phyloP scores from a whole-genome alignment of 2,113 vertebrate species.

The Rhynchomys soricoides region DNA sequence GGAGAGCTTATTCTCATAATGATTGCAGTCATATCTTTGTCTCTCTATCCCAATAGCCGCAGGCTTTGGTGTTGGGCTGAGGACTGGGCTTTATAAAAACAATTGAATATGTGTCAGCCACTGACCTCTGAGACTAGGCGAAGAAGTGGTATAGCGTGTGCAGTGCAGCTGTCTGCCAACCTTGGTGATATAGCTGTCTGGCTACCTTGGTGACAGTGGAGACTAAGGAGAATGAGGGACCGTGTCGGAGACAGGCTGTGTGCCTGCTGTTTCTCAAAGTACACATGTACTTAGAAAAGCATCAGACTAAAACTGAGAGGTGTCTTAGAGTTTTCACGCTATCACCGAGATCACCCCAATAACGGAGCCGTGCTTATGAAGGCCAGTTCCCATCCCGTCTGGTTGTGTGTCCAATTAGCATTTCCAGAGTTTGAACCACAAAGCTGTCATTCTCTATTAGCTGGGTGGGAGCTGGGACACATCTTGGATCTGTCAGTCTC shows the following conservation, averaged over 20 bases:
- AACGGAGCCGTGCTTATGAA: slow-evolving; percentile 68
- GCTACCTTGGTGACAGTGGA: background rate
- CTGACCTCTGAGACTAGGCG: background rate
- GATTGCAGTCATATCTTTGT: background rate
- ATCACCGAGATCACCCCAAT: slow-evolving; percentile 61
- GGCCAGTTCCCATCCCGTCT: slow-evolving; percentile 24
- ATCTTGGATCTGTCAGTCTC: slow-evolving; percentile 40
- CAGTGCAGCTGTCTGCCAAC: background rate
- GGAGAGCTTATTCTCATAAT: background rate
- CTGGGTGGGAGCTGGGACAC: slow-evolving; percentile 30
- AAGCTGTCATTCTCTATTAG: slow-evolving; percentile 60
- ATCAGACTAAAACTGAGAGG: slow-evolving; percentile 41
- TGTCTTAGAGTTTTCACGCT: slow-evolving; percentile 54
- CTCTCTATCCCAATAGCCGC: background rate
- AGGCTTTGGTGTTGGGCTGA: background rate
- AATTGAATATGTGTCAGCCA: background rate
- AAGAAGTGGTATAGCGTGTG: background rate
- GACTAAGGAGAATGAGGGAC: background rate
- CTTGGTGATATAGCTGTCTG: no score
- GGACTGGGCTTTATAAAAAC: background rate
- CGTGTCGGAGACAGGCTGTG: background rate
- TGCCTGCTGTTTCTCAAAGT: background rate
- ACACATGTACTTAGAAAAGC: rapidly evolving
- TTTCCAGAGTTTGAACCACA: slow-evolving; percentile 73
- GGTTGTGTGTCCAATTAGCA: slow-evolving; percentile 63